Percentiles rank a stretch among this genome's conserved stretches.
Conservation (phyloP, 30 jellyfish, hydroid and myxozoan species). For the Cassiopea xamachana region DNA sequence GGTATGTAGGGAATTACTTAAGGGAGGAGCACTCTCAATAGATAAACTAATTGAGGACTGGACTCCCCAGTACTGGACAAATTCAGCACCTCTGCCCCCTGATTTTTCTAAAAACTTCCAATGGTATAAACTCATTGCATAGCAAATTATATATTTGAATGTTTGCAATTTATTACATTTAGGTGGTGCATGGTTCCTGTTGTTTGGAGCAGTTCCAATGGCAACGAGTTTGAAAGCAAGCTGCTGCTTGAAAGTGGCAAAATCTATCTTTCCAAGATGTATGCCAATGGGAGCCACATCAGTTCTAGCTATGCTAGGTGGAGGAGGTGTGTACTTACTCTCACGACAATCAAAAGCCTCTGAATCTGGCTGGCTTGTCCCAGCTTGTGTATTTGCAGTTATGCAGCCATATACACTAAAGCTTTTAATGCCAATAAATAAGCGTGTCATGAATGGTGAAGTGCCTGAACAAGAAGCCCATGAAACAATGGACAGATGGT, state of each 20-base stretch:
- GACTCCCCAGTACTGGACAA: too few species aligned
- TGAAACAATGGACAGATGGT: slow-evolving; percentile 54
- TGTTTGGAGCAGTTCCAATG: slow-evolving; percentile 55
- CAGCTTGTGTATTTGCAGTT: slow-evolving; percentile 42
- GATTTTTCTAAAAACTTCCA: too few species aligned
- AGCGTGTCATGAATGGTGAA: slow-evolving; percentile 42
- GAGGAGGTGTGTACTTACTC: slow-evolving; percentile 38
- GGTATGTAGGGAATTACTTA: too few species aligned
- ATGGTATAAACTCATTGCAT: too few species aligned
- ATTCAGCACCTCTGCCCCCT: too few species aligned
- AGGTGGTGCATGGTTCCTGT: slow-evolving; percentile 71
- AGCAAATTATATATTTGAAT: neutral
- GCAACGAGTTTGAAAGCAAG: slow-evolving; percentile 65
- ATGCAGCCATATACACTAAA: slow-evolving; percentile 35
- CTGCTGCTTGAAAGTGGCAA: slow-evolving; percentile 63
- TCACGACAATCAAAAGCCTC: slow-evolving; percentile 15
- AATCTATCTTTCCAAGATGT: slow-evolving; percentile 56
- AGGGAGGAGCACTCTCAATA: too few species aligned
- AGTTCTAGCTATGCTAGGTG: slow-evolving; percentile 27
- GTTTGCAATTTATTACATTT: neutral
- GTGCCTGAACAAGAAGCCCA: slow-evolving; percentile 50
- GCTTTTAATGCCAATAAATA: slow-evolving; percentile 50
- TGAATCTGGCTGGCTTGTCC: slow-evolving; percentile 55
- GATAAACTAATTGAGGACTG: too few species aligned
- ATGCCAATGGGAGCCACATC: slow-evolving; percentile 40